Conservation (phyloP, 1,140 invertebrate species). For the Drosophila suzukii region DNA sequence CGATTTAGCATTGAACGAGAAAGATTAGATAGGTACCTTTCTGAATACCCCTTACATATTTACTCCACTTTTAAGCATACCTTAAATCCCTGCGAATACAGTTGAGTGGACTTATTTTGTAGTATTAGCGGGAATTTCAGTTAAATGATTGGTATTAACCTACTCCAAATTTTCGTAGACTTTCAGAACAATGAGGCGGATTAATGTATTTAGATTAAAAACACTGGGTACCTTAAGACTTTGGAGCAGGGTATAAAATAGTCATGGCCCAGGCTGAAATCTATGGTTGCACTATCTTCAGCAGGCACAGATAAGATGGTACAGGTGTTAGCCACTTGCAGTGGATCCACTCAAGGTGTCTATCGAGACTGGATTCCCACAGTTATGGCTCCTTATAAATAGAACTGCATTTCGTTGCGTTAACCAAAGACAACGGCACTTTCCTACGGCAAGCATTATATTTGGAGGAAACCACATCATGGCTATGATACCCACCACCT, state of each 20-base stretch:
- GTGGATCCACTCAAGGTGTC: conserved; percentile 53
- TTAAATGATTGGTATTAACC: neutral
- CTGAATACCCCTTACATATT: neutral
- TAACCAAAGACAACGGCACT: conserved; percentile 21
- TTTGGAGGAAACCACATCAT: conserved; percentile 62
- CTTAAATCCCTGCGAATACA: conserved; percentile 1
- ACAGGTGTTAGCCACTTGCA: conserved; percentile 55
- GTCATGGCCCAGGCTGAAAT: conserved; percentile 15
- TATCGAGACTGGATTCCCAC: conserved; percentile 32
- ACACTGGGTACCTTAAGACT: neutral
- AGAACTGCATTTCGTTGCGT: conserved; percentile 1
- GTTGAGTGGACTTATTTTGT: neutral
- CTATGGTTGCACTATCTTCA: conserved; percentile 27
- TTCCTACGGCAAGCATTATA: conserved; percentile 2
- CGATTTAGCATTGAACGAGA: conserved; percentile 33
- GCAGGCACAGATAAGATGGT: conserved; percentile 52
- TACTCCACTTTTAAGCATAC: neutral
- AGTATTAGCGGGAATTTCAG: neutral
- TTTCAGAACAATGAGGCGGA: neutral
- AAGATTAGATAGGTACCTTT: conserved; percentile 20
- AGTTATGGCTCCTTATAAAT: conserved; percentile 55
- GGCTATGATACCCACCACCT: conserved; percentile 57
- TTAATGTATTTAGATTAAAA: conserved; percentile 1
- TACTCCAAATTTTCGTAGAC: neutral
- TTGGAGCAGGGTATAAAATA: conserved; percentile 27